Conservation (phyloP, 2,797 vertebrate species). For the Sebastes reedi region DNA sequence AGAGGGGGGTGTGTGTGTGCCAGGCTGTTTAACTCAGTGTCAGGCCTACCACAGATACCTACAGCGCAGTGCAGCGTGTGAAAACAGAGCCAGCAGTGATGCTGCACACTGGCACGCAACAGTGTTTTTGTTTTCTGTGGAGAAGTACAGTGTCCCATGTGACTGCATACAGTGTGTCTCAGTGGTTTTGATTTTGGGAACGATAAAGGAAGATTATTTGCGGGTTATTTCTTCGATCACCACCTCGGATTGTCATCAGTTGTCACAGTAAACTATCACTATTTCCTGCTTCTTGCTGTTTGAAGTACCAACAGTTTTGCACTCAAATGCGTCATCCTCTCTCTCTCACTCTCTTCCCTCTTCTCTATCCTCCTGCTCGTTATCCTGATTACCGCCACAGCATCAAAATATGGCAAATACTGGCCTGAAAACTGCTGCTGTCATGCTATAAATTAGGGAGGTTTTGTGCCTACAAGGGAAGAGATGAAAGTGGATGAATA, state of each 20-base stretch:
- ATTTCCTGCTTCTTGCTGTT: conserved; percentile 5
- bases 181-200: background rate
- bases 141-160: background rate
- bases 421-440: conserved; percentile 42
- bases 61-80: background rate
- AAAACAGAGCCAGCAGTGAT: conserved; percentile 8
- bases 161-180: background rate
- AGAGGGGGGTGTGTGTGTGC: conserved; percentile 26
- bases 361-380: conserved; percentile 26
- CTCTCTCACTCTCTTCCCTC: background rate
- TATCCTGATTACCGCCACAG: conserved; percentile 57
- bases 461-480: conserved; percentile 22
- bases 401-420: conserved; percentile 43
- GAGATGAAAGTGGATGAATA: conserved; percentile 33
- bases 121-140: background rate
- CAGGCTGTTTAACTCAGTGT: conserved; percentile 43
- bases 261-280: background rate
- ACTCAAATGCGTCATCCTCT: background rate
- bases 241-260: background rate
- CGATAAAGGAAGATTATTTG: background rate
- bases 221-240: background rate
- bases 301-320: conserved; percentile 15
- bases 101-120: conserved; percentile 9
- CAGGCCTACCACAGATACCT: conserved; percentile 9
- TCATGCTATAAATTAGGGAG: conserved; percentile 36